Base-by-base conservation (phyloP, 2,113 vertebrate genomes). In the Pipa parva region DNA sequence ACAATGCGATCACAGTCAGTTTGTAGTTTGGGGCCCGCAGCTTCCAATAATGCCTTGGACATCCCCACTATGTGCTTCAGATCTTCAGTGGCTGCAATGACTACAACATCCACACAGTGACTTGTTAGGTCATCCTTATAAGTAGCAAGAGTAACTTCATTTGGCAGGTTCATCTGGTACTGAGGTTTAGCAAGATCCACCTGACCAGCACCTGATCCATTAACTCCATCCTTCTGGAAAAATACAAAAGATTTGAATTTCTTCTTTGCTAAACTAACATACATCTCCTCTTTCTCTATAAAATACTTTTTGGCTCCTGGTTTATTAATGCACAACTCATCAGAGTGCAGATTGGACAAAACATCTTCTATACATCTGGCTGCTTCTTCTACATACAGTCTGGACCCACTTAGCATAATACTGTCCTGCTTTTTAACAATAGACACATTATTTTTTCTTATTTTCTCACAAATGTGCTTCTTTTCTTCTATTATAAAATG, bases 301-400 rank as follows among this genome's bases (percentile, higher is more conserved):
- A 93, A 96, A 45, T 85, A 77, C 15, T 81, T 81, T 56, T 77
- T 89, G 17, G 79, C 78, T 50, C 91, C 92, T 1, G 93, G 85
- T 49, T 76, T 88, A 61, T 58, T 58, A 2, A 92, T 31, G 27
- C 1, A 6, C 7, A 92, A 71, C 1, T 1, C 64, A 22, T 80
- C 78, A 46, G 77, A 67, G 60, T 31, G 45, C 25, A 90, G 25
- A 1, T 82, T 85, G 7, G 75, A 78, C 1, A 81, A 1, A 15
- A 75, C 2, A 25, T 81, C 7, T 52, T 76, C 59, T 31, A 92
- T 31, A 0, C 12, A 1, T 1, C 13, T 2, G 12, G 73, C 55
- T 26, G 61, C 79, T 2, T 81, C 7, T 22, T 17, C 1, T 0
- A 95, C 85, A 57, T 83, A 56, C 5, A 10, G 18, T 71, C 73